Conservation (phyloP, 2,113 vertebrate genomes). For the Hucho hucho region DNA sequence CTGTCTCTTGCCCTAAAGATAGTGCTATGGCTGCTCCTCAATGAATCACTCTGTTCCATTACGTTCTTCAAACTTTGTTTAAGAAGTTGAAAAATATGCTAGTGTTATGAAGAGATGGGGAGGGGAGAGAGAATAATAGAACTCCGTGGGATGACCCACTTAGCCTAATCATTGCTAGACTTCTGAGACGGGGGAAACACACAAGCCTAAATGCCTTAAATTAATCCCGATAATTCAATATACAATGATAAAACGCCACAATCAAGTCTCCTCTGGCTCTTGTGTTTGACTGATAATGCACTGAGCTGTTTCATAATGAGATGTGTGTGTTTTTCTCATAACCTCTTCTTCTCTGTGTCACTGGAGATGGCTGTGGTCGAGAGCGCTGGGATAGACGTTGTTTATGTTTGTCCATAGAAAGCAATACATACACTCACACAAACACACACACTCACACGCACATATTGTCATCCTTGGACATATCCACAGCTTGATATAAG, state of each 20-base stretch:
- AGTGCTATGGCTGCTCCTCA: slow-evolving; percentile 5
- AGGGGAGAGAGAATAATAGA: slow-evolving; percentile 6
- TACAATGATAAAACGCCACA: slow-evolving; percentile 69
- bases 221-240: slow-evolving; percentile 77
- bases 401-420: slow-evolving; percentile 36
- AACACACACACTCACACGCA: slow-evolving; percentile 19
- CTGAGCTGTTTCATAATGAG: slow-evolving; percentile 55
- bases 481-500: slow-evolving; percentile 62
- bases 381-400: slow-evolving; percentile 23
- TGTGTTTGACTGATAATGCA: slow-evolving; percentile 67
- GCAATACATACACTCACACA: slow-evolving; percentile 8
- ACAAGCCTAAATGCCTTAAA: slow-evolving; percentile 72
- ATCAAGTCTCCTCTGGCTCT: slow-evolving; percentile 65
- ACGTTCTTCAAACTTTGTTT: slow-evolving; percentile 65
- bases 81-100: slow-evolving; percentile 63
- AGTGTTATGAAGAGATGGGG: not conserved
- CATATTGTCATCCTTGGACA: slow-evolving; percentile 58
- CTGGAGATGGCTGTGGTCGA: not conserved
- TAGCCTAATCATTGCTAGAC: slow-evolving; percentile 72
- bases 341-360: slow-evolving; percentile 42
- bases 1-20: not conserved
- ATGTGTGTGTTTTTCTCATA: slow-evolving; percentile 50
- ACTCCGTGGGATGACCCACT: slow-evolving; percentile 69
- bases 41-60: slow-evolving; percentile 58
- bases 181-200: slow-evolving; percentile 63